phyloP scores from a whole-genome alignment of 2,113 vertebrate species.

The Scytalopus superciliaris region DNA sequence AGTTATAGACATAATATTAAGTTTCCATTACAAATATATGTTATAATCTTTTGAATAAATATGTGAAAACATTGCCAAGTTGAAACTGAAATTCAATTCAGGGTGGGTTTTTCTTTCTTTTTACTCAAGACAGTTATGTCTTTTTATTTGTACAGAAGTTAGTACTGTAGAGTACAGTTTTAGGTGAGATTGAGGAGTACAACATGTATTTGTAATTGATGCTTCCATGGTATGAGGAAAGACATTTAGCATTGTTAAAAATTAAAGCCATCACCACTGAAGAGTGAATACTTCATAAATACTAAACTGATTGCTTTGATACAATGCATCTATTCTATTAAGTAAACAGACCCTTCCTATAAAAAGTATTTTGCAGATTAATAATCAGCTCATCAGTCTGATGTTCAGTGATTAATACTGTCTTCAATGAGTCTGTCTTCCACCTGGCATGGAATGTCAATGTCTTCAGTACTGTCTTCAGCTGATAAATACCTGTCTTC shows the following conservation, averaged over 20 bases:
- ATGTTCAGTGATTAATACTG: neutral
- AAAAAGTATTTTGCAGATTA: neutral
- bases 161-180: neutral
- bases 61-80: neutral
- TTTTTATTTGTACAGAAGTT: neutral
- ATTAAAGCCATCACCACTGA: neutral
- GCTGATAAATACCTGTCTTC: neutral
- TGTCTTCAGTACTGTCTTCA: neutral
- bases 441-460: neutral
- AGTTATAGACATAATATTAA: neutral
- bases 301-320: neutral
- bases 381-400: neutral
- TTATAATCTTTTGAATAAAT: neutral
- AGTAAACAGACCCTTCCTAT: neutral
- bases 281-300: neutral
- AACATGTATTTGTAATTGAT: neutral
- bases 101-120: neutral
- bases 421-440: neutral
- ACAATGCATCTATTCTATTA: neutral
- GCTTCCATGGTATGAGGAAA: neutral
- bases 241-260: neutral
- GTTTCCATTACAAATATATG: neutral
- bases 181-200: neutral
- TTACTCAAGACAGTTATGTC: neutral
- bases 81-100: neutral